Conservation (phyloP, 2,888 invertebrate genomes). For the Ecliptopera silaceata region DNA sequence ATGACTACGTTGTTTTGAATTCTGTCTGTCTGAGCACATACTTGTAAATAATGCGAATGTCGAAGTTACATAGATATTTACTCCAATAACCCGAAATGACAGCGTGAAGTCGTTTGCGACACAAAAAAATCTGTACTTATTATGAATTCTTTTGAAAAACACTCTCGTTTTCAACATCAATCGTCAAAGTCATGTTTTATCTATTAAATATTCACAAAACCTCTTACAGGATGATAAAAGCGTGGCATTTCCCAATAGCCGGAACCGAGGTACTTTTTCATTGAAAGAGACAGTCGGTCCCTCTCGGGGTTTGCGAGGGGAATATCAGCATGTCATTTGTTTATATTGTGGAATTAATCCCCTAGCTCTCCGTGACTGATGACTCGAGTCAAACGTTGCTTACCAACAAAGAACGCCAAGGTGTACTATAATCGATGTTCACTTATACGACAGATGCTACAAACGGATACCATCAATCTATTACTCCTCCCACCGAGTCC, state of each 20-base stretch:
- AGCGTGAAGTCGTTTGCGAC: not conserved
- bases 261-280: conserved; percentile 53
- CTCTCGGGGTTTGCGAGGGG: conserved; percentile 43
- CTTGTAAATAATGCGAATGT: not conserved
- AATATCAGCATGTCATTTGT: conserved; percentile 72
- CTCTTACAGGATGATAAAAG: conserved; percentile 57
- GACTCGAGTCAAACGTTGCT: conserved; percentile 68
- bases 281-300: conserved; percentile 39
- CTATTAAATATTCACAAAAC: conserved; percentile 58
- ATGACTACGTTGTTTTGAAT: conserved; percentile 16
- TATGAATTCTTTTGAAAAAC: conserved; percentile 34
- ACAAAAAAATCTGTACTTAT: conserved; percentile 4
- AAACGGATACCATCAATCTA: conserved; percentile 81
- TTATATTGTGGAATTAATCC: conserved; percentile 73
- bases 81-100: not conserved
- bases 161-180: conserved; percentile 37
- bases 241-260: conserved; percentile 48
- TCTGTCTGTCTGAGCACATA: not conserved
- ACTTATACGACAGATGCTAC: conserved; percentile 82
- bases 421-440: conserved; percentile 80
- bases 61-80: not conserved
- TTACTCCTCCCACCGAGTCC: conserved; percentile 53
- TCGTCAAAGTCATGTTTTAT: conserved; percentile 46
- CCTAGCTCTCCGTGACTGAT: conserved; percentile 62
- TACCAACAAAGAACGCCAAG: conserved; percentile 75